Conservation (phyloP, 2,888 invertebrate genomes). For the Steinernema hermaphroditum region DNA sequence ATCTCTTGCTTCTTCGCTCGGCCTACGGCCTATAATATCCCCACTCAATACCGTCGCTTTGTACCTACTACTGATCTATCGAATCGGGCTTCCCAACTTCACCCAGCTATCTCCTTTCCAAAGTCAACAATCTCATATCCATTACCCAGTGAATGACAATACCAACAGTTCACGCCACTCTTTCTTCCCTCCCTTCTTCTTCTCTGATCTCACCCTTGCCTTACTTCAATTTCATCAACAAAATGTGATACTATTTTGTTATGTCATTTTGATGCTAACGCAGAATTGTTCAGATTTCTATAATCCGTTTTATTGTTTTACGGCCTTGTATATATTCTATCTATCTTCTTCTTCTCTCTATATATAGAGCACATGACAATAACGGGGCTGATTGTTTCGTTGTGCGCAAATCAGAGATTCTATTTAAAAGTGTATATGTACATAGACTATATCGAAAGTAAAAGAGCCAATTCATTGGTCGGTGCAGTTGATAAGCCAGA, state of each 20-base stretch:
- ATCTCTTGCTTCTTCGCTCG: conserved; percentile 13
- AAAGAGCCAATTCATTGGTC: no score
- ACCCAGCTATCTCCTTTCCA: no score
- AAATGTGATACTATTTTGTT: conserved; percentile 26
- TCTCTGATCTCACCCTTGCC: conserved; percentile 24
- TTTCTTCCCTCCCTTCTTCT: conserved; percentile 7
- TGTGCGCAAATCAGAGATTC: not conserved
- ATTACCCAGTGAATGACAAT: not conserved
- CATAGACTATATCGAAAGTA: not conserved
- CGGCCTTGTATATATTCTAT: not conserved
- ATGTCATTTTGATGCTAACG: not conserved
- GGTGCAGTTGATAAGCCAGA: no score
- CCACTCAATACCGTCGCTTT: no score
- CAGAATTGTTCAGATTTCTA: conserved; percentile 27
- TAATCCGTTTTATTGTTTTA: not conserved
- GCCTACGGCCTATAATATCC: conserved; percentile 1
- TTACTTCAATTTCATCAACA: not conserved
- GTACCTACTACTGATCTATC: no score
- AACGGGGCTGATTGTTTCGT: not conserved
- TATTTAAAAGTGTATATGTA: not conserved
- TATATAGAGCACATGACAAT: not conserved
- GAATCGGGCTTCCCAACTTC: no score
- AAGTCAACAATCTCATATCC: no score
- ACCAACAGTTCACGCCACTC: not conserved
- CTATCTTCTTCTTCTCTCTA: not conserved